phyloP scores from a whole-genome alignment of 2,113 vertebrate species.

The Tursiops truncatus region DNA sequence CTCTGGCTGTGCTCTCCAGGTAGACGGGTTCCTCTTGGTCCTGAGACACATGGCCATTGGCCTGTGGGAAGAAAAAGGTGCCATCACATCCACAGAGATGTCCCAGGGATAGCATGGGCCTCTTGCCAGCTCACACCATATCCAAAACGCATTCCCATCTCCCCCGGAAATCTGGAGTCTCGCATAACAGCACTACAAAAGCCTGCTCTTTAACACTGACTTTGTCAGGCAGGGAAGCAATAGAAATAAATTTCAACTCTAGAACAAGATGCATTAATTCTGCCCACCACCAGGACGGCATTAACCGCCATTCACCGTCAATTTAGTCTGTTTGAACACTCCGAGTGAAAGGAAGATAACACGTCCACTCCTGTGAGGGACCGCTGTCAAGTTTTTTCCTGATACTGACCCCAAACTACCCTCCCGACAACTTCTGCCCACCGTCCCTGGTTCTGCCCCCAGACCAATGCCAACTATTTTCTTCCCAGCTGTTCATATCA shows the following conservation, averaged over 20 bases:
- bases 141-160: background rate
- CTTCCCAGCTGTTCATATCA: background rate
- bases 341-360: background rate
- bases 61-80: constrained; percentile 72
- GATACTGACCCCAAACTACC: background rate
- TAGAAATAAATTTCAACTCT: background rate
- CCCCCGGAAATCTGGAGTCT: background rate
- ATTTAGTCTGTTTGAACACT: background rate
- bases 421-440: background rate
- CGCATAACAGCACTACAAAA: background rate
- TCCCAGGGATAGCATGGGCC: background rate
- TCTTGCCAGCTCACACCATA: background rate
- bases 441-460: background rate
- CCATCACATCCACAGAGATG: constrained; percentile 38
- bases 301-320: background rate
- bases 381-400: background rate
- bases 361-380: background rate
- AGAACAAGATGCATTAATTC: background rate
- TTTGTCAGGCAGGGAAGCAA: background rate
- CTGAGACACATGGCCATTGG: constrained; percentile 79
- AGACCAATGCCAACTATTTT: background rate
- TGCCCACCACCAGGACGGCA: background rate
- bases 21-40: constrained; percentile 76
- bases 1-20: constrained; percentile 80
- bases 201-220: background rate